Conservation (phyloP, 1,140 invertebrate species). For the Ooceraea biroi region DNA sequence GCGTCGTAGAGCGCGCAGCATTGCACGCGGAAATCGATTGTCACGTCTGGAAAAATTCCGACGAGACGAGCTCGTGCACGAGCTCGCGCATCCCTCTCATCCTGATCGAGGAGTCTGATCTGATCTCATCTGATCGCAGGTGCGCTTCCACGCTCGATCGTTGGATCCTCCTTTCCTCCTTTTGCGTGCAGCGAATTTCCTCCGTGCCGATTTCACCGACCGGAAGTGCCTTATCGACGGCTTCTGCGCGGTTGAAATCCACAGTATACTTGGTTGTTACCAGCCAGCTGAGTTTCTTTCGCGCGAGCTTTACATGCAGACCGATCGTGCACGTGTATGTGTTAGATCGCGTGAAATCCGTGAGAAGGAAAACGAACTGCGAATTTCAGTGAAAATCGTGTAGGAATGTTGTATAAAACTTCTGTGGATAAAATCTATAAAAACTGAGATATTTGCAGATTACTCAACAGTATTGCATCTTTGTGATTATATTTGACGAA, state of each 20-base stretch:
- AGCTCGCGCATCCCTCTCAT: background rate
- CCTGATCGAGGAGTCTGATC: background rate
- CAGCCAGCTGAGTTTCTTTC: constrained; percentile 1
- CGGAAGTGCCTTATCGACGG: constrained; percentile 57
- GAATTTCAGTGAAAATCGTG: background rate
- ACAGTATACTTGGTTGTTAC: background rate
- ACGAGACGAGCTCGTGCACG: background rate
- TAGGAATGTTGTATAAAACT: background rate
- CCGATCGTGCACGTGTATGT: background rate
- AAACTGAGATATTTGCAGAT: background rate
- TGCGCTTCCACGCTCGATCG: background rate
- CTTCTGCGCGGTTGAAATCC: constrained; percentile 39
- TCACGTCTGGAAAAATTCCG: constrained; percentile 56
- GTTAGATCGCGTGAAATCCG: background rate
- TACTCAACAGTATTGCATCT: background rate
- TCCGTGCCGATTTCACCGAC: constrained; percentile 16
- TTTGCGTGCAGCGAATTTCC: background rate
- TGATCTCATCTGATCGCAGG: constrained; percentile 1
- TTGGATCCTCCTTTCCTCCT: background rate
- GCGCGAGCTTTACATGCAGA: background rate
- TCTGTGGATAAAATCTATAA: background rate
- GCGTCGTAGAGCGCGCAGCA: constrained; percentile 14
- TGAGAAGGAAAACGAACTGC: background rate
- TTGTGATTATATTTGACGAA: background rate
- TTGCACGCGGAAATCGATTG: constrained; percentile 52